Evolutionary conservation across 2,113 vertebrate genomes (phyloP).

Genomic region (Galbula dea): DNA sequence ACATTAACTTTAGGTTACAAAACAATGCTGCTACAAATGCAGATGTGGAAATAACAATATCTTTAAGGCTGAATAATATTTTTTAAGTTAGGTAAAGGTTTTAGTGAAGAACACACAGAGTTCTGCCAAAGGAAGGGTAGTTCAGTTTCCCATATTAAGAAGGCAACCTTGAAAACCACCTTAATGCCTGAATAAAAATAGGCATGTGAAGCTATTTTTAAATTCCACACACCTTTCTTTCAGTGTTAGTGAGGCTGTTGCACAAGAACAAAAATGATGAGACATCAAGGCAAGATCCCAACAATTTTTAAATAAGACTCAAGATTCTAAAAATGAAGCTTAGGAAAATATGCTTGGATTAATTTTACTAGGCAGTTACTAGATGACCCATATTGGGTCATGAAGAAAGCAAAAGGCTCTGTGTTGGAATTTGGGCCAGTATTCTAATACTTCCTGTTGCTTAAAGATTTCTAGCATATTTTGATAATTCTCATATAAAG

Average conservation of each 20-base stretch:
- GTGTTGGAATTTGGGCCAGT: background rate
- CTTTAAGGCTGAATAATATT: background rate
- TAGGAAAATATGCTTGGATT: background rate
- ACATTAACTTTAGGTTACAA: background rate
- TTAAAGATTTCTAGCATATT: background rate
- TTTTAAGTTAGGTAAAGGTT: background rate
- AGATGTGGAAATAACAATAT: background rate
- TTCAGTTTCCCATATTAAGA: background rate
- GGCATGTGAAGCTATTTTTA: background rate
- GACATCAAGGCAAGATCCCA: fast-evolving
- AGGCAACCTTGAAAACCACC: background rate
- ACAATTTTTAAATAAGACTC: background rate
- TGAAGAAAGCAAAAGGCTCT: background rate
- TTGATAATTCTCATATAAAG: background rate
- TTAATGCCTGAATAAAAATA: background rate
- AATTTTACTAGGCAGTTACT: background rate
- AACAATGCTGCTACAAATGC: background rate
- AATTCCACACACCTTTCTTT: background rate
- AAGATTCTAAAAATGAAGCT: background rate
- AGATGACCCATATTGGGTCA: background rate
- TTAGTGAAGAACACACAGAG: background rate
- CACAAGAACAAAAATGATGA: background rate
- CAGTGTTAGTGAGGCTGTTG: background rate
- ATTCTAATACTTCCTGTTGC: background rate
- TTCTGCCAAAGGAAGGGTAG: background rate